Evolutionary conservation across 2,888 invertebrate species (phyloP).

Genomic region (Diarsia brunnea): DNA sequence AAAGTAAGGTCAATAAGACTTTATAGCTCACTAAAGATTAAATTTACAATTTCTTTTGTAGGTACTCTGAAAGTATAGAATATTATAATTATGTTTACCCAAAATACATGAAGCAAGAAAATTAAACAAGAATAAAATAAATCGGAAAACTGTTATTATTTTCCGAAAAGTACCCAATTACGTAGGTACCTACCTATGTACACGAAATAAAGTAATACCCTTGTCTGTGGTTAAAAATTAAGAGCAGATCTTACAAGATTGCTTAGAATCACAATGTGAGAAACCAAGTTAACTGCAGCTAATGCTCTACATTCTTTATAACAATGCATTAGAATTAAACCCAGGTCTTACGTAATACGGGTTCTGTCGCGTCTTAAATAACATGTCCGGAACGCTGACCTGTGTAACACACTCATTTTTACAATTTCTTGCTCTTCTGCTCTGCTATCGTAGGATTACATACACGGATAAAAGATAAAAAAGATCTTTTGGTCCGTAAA

Average conservation of each 20-base stretch:
- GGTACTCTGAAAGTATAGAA: neutral
- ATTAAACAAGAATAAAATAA: neutral
- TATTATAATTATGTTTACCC: too few species aligned
- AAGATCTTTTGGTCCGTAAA: neutral
- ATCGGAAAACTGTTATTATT: neutral
- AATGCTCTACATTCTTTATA: slow-evolving; percentile 28
- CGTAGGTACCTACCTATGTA: neutral
- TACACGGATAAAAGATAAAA: neutral
- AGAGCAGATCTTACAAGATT: slow-evolving; percentile 1
- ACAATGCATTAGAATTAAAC: slow-evolving; percentile 5
- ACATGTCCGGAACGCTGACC: slow-evolving; percentile 14
- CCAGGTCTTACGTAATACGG: slow-evolving; percentile 7
- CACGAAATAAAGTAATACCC: neutral
- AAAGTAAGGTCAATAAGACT: neutral
- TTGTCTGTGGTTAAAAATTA: neutral
- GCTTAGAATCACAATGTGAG: slow-evolving; percentile 3
- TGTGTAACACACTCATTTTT: neutral
- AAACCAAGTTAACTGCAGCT: slow-evolving; percentile 23
- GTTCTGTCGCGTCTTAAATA: slow-evolving; percentile 20
- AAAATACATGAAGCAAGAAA: neutral
- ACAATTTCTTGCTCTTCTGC: neutral
- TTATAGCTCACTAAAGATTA: neutral
- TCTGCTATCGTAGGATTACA: neutral
- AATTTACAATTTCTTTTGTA: neutral
- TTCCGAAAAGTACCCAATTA: neutral